phyloP scores from a whole-genome alignment of 2,113 vertebrate species.

The Epinephelus fuscoguttatus region DNA sequence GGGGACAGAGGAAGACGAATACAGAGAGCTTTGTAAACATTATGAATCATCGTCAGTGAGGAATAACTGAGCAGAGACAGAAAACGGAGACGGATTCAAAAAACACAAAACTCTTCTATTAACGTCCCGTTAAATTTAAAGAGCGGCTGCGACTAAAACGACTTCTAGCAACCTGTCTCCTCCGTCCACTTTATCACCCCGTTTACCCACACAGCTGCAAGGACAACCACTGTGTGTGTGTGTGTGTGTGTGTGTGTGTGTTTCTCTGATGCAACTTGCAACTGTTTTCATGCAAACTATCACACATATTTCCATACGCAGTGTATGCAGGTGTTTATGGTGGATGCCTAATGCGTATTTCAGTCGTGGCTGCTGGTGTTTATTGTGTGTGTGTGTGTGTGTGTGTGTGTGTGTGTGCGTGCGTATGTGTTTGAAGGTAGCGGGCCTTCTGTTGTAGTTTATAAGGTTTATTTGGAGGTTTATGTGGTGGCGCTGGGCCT shows the following conservation, averaged over 20 bases:
- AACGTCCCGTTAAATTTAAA: slow-evolving; percentile 54
- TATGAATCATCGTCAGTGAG: not conserved
- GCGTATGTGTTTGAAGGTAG: slow-evolving; percentile 39
- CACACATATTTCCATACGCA: not conserved
- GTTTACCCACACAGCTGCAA: slow-evolving; percentile 24
- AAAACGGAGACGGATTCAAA: not conserved
- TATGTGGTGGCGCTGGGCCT: slow-evolving; percentile 62
- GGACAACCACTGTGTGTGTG: slow-evolving; percentile 13
- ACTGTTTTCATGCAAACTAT: not conserved
- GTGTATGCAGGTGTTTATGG: not conserved
- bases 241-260: not conserved
- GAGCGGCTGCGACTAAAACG: slow-evolving; percentile 28
- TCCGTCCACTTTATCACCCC: slow-evolving; percentile 40
- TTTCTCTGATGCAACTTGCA: not conserved
- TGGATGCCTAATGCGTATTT: not conserved
- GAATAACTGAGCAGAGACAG: not conserved
- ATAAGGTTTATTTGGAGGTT: slow-evolving; percentile 67
- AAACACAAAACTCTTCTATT: slow-evolving; percentile 32
- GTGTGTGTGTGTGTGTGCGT: not conserved
- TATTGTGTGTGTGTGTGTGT: not conserved
- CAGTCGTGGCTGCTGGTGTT: not conserved
- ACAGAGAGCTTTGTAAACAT: not conserved
- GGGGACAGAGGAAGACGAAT: not conserved
- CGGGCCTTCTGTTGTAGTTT: slow-evolving; percentile 43
- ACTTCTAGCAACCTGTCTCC: slow-evolving; percentile 52